Percentiles rank a stretch among this genome's conserved stretches.
Evolutionary conservation across 2,113 vertebrate genomes (phyloP).

Genomic region (Anser cygnoides): DNA sequence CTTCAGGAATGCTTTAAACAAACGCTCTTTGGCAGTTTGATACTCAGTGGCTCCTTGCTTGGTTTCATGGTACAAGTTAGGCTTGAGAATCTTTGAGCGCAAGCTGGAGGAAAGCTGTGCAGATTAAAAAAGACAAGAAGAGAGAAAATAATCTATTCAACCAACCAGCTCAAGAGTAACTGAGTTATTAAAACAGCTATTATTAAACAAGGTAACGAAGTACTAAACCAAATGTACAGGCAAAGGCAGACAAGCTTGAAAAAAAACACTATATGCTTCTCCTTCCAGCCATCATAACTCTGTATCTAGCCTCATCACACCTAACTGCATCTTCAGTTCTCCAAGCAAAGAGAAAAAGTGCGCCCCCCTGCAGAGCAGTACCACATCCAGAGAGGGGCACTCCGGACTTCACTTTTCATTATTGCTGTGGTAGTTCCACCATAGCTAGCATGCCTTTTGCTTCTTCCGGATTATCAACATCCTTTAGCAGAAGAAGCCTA

Average conservation of each 20-base stretch:
- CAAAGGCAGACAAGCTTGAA: background rate
- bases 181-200: background rate
- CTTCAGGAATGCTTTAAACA: slow-evolving; percentile 96
- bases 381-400: background rate
- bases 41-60: slow-evolving; percentile 94
- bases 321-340: background rate
- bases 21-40: slow-evolving; percentile 90
- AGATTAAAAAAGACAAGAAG: background rate
- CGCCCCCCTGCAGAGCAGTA: rapidly evolving
- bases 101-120: slow-evolving; percentile 83
- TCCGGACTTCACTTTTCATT: background rate
- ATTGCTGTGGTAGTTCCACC: background rate
- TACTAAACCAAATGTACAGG: background rate
- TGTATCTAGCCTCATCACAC: background rate
- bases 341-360: rapidly evolving
- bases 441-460: background rate
- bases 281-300: background rate
- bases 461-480: background rate
- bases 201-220: background rate
- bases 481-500: background rate
- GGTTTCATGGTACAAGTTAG: slow-evolving; percentile 91
- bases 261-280: background rate
- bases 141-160: background rate
- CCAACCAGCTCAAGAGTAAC: background rate
- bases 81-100: slow-evolving; percentile 86